Evolutionary conservation across 1,140 invertebrate species (phyloP).

Genomic region (Drosophila bipectinata): DNA sequence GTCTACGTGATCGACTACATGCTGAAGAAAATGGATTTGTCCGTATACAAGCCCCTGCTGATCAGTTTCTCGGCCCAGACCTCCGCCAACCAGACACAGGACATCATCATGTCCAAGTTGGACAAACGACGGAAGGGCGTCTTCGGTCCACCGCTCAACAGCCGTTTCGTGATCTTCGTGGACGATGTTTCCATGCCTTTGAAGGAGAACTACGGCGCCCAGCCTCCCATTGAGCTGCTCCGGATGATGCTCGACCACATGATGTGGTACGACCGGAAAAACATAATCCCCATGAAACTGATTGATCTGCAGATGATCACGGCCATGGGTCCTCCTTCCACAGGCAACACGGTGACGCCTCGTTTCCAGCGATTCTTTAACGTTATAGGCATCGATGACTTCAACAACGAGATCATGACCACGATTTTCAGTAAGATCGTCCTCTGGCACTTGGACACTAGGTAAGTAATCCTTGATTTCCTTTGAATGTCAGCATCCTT

Average conservation of each 20-base stretch:
- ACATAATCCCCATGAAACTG: slow-evolving; percentile 92
- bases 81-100: slow-evolving; percentile 96
- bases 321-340: slow-evolving; percentile 94
- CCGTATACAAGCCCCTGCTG: slow-evolving; percentile 93
- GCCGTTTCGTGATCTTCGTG: slow-evolving; percentile 95
- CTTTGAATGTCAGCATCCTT: not conserved
- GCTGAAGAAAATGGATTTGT: slow-evolving; percentile 91
- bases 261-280: slow-evolving; percentile 97
- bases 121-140: slow-evolving; percentile 97
- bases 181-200: slow-evolving; percentile 97
- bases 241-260: slow-evolving; percentile 95
- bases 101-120: slow-evolving; percentile 97
- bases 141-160: slow-evolving; percentile 96
- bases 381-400: slow-evolving; percentile 95
- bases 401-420: slow-evolving; percentile 92
- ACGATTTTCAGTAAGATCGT: slow-evolving; percentile 96
- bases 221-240: slow-evolving; percentile 95
- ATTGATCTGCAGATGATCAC: slow-evolving; percentile 95
- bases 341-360: slow-evolving; percentile 92
- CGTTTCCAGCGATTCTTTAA: slow-evolving; percentile 96
- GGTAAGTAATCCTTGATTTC: slow-evolving; percentile 84
- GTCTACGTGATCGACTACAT: slow-evolving; percentile 94
- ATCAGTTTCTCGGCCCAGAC: slow-evolving; percentile 98
- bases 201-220: slow-evolving; percentile 94
- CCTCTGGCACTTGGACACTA: slow-evolving; percentile 96